Evolutionary conservation across 2,797 vertebrate species (phyloP).

Genomic region (Luscinia luscinia): DNA sequence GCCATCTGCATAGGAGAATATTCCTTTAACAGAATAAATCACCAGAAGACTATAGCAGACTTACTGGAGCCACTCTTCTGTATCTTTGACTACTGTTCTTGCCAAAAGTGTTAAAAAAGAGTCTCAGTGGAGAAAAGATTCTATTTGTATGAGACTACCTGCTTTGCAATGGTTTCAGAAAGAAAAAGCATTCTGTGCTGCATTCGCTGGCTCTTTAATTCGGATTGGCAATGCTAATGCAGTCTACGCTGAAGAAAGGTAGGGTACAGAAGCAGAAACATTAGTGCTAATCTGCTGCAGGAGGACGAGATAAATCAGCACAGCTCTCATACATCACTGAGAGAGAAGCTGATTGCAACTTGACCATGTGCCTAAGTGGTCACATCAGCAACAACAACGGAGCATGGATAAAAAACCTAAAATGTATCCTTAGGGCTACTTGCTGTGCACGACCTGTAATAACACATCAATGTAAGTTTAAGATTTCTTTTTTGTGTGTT

Average conservation of each 20-base stretch:
- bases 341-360: constrained; percentile 80
- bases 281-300: constrained; percentile 80
- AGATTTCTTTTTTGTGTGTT: constrained; percentile 59
- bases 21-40: constrained; percentile 64
- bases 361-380: constrained; percentile 83
- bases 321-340: constrained; percentile 78
- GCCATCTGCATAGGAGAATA: constrained; percentile 39
- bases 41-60: constrained; percentile 50
- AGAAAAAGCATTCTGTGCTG: constrained; percentile 61
- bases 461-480: constrained; percentile 80
- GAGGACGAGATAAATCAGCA: constrained; percentile 80
- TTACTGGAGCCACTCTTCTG: constrained; percentile 54
- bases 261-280: constrained; percentile 79
- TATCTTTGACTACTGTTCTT: constrained; percentile 58
- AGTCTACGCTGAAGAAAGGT: constrained; percentile 72
- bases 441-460: constrained; percentile 72
- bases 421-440: constrained; percentile 72
- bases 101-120: constrained; percentile 57
- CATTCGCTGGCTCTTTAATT: constrained; percentile 81
- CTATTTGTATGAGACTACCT: constrained; percentile 71
- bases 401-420: constrained; percentile 78
- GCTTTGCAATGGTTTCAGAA: constrained; percentile 83
- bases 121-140: constrained; percentile 51
- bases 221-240: constrained; percentile 78
- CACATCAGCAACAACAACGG: constrained; percentile 76